Base-by-base conservation (phyloP, 2,797 vertebrate genomes). In the Leptoclinus maculatus region DNA sequence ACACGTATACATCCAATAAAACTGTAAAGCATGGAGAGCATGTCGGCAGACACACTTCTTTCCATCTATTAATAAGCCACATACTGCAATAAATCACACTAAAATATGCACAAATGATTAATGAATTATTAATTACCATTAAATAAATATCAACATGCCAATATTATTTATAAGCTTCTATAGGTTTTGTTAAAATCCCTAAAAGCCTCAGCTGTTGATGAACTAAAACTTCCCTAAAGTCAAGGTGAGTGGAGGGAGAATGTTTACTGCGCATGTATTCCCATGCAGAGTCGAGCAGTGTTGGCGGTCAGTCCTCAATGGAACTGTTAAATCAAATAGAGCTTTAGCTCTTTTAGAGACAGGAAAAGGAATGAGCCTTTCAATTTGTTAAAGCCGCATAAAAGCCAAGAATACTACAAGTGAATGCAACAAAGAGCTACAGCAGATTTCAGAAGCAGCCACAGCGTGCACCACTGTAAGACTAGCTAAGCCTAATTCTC, bases 11-110 rank as follows among this genome's bases (percentile, higher is more conserved):
- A 66, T 56, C 66, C 75, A 80, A 75, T 90, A 75, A 83, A 89
- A 65, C 23, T 36, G 34, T 57, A 64, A 75, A 53, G 70, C 32
- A 41, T n/a, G 12, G 27, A 64, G 45, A 76, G 43, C 38, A 41
- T 64, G 56, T 76, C 82, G 73, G 83, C 81, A 76, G 71, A 47
- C 10, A 6, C 14, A 7, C 62, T 68, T 53, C 39, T 76, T 73
- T 51, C 82, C 54, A 73, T 78, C 47, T 51, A 88, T 89, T 89
- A 89, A 89, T 85, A 73, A 66, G 70, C 51, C 36, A 56, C 43
- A 74, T 21, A 79, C 57, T 57, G 34, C 75, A 69, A 63, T 72
- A 62, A 86, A 74, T 43, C 9, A 63, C 12, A 67, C n/a, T 38
- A 16, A 71, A 66, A 66, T 78, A 32, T 34, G 57, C 58, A 47